Base-by-base conservation (phyloP, 1,140 invertebrate species). In the Drosophila prosaltans region DNA sequence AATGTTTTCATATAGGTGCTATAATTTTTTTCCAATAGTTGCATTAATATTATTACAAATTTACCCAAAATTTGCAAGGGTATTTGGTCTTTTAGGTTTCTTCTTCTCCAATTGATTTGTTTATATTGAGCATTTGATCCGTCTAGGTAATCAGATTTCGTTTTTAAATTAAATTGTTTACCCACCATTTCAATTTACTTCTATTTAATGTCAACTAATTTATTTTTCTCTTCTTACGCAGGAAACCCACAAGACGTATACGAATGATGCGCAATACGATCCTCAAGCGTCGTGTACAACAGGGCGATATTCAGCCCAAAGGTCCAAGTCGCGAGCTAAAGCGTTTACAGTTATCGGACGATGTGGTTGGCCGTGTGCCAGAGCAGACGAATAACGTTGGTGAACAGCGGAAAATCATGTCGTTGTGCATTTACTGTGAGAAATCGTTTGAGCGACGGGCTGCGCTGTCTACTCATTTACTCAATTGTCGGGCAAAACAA, bases 391-490 rank as follows among this genome's bases (percentile, higher is more conserved):
- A 69, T 43, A 43, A 64, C 7, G 64, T 72, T 24, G 72, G 74
- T 0, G 84, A 91, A 60, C 74, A 73, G 26, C 72, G 80, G 6
- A 91, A 91, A 71, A 80, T 85, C 1, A 82, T 91, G 74, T 91
- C 90, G 1, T 54, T 82, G 21, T 96, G 95, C 85, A 94, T 93
- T n/a, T 94, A 94, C 40, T 96, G 95, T 91, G 94, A 94, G 1
- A 94, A 95, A 69, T 93, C 93, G 24, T 96, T 96, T 84, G 95
- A 96, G 78, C 93, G 95, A 2, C 94, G 94, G 64, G 95, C 94
- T 10, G 95, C 95, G 4, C 92, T 96, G 11, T 93, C 94, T 7
- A 94, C 95, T 11, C 95, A 96, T 91, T 93, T 94, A 26, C 93
- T 95, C 80, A 94, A 93, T n/a, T 94, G 94, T 80, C 92, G 77